Evolutionary conservation across 2,888 invertebrate genomes (phyloP).

Genomic region (Perdita meconis): DNA sequence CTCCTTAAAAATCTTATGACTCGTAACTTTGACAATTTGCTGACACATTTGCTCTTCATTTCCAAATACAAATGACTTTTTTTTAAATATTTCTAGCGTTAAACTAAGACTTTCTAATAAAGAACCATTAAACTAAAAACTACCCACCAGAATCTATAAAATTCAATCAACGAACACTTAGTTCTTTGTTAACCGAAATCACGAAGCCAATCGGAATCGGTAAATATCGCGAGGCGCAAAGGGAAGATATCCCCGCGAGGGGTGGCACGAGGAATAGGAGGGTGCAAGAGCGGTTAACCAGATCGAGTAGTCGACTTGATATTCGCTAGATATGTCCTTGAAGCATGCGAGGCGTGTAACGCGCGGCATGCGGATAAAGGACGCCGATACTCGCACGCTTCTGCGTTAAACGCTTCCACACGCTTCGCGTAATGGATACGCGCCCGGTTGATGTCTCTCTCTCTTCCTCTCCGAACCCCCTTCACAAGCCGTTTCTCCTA

Average conservation of each 20-base stretch:
- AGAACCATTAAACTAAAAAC: no score
- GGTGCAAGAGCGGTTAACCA: conserved; percentile 71
- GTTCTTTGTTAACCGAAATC: conserved; percentile 76
- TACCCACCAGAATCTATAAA: no score
- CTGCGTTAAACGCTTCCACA: conserved; percentile 61
- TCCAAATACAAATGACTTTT: no score
- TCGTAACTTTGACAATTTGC: no score
- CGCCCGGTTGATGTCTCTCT: conserved; percentile 46
- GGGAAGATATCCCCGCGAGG: conserved; percentile 45
- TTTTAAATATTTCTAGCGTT: no score
- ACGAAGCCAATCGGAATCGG: conserved; percentile 83
- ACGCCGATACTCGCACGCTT: conserved; percentile 57
- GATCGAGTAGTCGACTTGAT: conserved; percentile 75
- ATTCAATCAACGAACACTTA: conserved; percentile 33
- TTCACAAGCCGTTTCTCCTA: conserved; percentile 15
- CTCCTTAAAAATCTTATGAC: no score
- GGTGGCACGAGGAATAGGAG: conserved; percentile 30
- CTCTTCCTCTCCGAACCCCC: conserved; percentile 18
- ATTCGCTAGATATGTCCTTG: conserved; percentile 82
- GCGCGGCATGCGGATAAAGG: conserved; percentile 62
- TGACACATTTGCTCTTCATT: no score
- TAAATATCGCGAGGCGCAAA: conserved; percentile 76
- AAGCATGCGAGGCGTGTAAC: conserved; percentile 81
- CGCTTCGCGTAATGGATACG: conserved; percentile 70
- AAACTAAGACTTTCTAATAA: no score